Percentiles rank a stretch among this genome's conserved stretches.
Evolutionary conservation across 2,888 invertebrate species (phyloP).

Genomic region (Portevinia maculata): DNA sequence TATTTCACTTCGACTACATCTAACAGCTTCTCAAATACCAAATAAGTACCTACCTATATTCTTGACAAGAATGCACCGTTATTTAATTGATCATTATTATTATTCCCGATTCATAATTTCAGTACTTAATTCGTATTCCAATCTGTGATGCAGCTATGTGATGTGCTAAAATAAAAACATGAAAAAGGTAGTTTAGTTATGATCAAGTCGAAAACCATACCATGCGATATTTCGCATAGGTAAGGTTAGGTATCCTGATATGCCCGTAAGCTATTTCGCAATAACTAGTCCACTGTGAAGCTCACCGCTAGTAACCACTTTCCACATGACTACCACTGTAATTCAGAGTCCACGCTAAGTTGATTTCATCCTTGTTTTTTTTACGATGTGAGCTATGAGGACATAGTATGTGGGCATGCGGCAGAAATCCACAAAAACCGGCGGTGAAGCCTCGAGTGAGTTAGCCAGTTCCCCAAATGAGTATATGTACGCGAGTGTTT

Average conservation of each 20-base stretch:
- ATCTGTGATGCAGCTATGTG: too few species aligned
- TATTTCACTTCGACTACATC: too few species aligned
- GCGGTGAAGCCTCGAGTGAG: conserved; percentile 65
- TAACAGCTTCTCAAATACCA: too few species aligned
- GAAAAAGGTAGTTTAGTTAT: too few species aligned
- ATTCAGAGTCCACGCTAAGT: conserved; percentile 65
- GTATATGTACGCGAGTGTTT: conserved; percentile 1
- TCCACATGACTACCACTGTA: conserved; percentile 68
- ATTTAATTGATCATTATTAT: too few species aligned
- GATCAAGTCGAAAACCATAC: not conserved
- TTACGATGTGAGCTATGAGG: conserved; percentile 34
- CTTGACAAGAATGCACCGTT: too few species aligned
- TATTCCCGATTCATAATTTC: too few species aligned
- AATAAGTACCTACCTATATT: too few species aligned
- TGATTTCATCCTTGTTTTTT: conserved; percentile 43
- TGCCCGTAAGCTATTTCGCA: conserved; percentile 14
- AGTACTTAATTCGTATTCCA: too few species aligned
- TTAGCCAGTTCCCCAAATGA: conserved; percentile 58
- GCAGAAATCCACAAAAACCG: conserved; percentile 73
- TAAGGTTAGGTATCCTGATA: too few species aligned
- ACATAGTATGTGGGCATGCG: conserved; percentile 66
- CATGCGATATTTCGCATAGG: too few species aligned
- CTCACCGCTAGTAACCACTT: conserved; percentile 64
- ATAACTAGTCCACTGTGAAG: conserved; percentile 45
- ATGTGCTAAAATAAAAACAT: too few species aligned